phyloP scores from a whole-genome alignment of 2,797 vertebrate genomes.

The Podargus strigoides region DNA sequence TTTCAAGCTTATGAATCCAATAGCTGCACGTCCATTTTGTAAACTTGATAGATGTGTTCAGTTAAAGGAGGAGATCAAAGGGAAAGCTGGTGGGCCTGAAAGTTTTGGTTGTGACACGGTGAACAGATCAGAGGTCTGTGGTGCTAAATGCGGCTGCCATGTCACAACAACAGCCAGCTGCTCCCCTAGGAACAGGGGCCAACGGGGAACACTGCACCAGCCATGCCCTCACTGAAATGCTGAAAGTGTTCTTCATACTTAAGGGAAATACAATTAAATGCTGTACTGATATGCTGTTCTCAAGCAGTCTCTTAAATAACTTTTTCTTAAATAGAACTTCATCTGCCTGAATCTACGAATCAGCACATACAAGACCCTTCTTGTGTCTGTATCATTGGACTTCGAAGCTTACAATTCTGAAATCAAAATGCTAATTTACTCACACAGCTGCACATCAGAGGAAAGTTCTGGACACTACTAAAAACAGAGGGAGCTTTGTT shows the following conservation, averaged over 20 bases:
- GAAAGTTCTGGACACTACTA: background rate
- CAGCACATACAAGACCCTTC: background rate
- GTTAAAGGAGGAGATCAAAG: conserved; percentile 23
- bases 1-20: background rate
- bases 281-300: background rate
- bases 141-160: background rate
- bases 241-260: background rate
- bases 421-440: background rate
- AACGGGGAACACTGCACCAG: rapidly evolving
- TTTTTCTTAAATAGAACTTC: background rate
- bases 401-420: background rate
- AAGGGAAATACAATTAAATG: background rate
- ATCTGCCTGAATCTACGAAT: background rate
- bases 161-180: background rate
- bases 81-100: background rate
- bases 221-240: background rate
- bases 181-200: background rate
- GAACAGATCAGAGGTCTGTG: background rate
- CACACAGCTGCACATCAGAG: background rate
- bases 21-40: background rate
- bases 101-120: background rate
- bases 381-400: background rate
- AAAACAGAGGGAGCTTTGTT: background rate
- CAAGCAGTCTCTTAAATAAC: background rate
- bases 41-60: background rate